These are phyloP conservation scores for Melanotaenia boesemani DNA, from an alignment of 2,797 vertebrate genomes.

Conservation along the genomic window DNA sequence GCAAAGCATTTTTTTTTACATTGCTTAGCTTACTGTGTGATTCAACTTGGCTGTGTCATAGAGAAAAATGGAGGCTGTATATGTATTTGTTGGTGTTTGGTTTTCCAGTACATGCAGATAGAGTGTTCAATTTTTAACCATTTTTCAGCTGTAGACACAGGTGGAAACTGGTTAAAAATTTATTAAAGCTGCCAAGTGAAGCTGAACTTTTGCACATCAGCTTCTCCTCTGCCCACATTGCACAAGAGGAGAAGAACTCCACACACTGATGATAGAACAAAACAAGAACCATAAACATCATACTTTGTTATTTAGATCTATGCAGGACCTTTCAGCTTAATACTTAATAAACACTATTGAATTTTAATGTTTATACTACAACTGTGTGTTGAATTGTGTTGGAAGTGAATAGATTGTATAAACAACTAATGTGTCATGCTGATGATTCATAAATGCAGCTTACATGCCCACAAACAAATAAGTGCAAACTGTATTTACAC, in stretches of 20 bases:
- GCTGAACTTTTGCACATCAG: slow-evolving; percentile 11
- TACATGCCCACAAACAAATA: slow-evolving; percentile 50
- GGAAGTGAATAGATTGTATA: slow-evolving; percentile 11
- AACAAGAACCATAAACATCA: not conserved
- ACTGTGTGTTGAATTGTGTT: slow-evolving; percentile 15
- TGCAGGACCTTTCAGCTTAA: not conserved
- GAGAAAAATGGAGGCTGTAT: not conserved
- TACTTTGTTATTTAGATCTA: slow-evolving; percentile 11
- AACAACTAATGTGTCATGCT: slow-evolving; percentile 50
- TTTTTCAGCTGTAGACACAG: slow-evolving; percentile 4
- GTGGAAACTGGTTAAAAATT: slow-evolving; percentile 1
- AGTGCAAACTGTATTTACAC: slow-evolving; percentile 30
- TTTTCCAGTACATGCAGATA: not conserved
- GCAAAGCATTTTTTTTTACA: not conserved
- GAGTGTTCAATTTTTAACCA: not conserved
- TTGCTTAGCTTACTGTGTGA: not conserved
- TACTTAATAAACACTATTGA: slow-evolving; percentile 17
- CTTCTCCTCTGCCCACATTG: slow-evolving; percentile 26
- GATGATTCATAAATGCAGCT: slow-evolving; percentile 62
- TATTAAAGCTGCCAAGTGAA: slow-evolving; percentile 18
- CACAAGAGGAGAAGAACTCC: not conserved
- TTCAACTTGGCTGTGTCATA: too few relatives aligned
- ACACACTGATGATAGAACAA: not conserved
- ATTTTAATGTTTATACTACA: slow-evolving; percentile 14
- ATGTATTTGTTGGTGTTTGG: slow-evolving; percentile 7